Base-by-base conservation (phyloP, 2,888 invertebrate species). In the Tipula unca region DNA sequence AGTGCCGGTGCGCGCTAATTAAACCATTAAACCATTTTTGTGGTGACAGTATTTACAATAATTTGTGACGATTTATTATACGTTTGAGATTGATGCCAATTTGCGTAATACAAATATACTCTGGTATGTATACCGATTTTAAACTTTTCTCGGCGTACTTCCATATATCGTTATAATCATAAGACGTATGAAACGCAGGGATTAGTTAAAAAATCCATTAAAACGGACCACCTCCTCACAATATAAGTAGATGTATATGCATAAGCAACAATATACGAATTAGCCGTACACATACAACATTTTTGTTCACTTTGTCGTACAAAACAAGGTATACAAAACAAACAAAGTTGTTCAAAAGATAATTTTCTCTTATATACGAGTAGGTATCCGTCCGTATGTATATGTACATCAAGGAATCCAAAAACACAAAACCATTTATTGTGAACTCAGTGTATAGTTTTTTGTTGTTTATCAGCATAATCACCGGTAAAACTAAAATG, bases 401-500 rank as follows among this genome's bases (percentile, higher is more conserved):
- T 4, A 17, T 48, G 17, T 36, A 36, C 36, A 32, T 39, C 10
- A 39, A 39, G 39, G 10, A 39, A 39, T 54, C 17, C 48, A 54
- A 54, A 54, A 17, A 54, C 69, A 25, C 1, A 69, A 69, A 69
- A 25, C 69, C 25, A 69, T 69, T 69, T 69, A 69, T 69, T 69
- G 69, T 69, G 69, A 69, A 10, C 69, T 69, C 69, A 69, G 69
- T 25, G 25, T 69, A 25, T 10, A 69, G 10, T 69, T 69, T 69
- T 20, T n/a, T n/a, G n/a, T n/a, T n/a, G 69, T 20, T 69, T 83
- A 83, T 83, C 83, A 17, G 32, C 83, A 83, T 35, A 35, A 83
- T 83, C 83, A 83, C 83, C 83, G 83, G 83, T 35, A 83, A 83
- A 83, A 83, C 83, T 83, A 32, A 83, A 84, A 84, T 84, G 84